Evolutionary conservation across 2,113 vertebrate genomes (phyloP).

Genomic region (Glaucomys volans): DNA sequence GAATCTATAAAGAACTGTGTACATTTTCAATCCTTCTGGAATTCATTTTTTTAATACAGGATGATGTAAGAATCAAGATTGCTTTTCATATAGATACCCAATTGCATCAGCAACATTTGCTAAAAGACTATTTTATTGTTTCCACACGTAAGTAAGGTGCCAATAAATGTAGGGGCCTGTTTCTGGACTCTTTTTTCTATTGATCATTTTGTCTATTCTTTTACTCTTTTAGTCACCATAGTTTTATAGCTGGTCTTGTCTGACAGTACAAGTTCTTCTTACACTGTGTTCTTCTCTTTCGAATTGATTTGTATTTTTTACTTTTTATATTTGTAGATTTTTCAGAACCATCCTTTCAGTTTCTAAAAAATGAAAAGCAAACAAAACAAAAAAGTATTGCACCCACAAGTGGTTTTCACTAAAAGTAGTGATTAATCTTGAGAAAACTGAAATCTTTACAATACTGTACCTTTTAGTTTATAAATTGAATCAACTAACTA

Average conservation of each 20-base stretch:
- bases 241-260: background rate
- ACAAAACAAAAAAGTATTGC: background rate
- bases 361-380: background rate
- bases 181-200: background rate
- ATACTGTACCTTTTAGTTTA: background rate
- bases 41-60: background rate
- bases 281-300: background rate
- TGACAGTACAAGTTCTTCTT: background rate
- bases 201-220: background rate
- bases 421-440: background rate
- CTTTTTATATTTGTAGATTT: background rate
- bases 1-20: no score
- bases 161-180: background rate
- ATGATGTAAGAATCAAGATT: background rate
- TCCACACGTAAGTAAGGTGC: background rate
- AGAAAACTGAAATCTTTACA: background rate
- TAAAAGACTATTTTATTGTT: background rate
- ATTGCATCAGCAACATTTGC: background rate
- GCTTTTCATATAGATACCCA: background rate
- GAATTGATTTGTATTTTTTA: background rate
- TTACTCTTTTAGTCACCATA: conserved; percentile 24
- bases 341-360: background rate
- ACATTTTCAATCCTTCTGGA: background rate
- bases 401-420: background rate
- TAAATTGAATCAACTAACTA: background rate